Conservation (phyloP, 2,797 vertebrate genomes). For the Pampus argenteus region DNA sequence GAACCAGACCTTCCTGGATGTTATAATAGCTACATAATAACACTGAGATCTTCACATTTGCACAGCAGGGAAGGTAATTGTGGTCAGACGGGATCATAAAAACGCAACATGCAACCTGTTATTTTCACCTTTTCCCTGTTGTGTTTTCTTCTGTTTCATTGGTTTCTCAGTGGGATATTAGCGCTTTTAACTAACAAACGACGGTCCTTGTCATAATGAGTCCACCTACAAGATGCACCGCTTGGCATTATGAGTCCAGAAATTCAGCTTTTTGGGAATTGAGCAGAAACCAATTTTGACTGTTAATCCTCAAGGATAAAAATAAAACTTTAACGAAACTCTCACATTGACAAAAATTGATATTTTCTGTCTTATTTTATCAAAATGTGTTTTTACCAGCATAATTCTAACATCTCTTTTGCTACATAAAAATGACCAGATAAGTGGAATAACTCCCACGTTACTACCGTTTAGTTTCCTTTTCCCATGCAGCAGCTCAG, state of each 20-base stretch:
- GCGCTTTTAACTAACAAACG: too few species aligned
- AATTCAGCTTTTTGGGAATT: background rate
- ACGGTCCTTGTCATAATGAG: background rate
- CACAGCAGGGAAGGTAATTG: slow-evolving; percentile 9
- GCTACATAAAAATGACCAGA: background rate
- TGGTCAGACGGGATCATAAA: slow-evolving; percentile 25
- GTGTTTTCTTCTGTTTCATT: slow-evolving; percentile 19
- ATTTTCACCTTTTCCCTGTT: slow-evolving; percentile 6
- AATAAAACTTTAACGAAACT: background rate
- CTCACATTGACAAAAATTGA: too few species aligned
- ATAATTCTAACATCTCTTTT: background rate
- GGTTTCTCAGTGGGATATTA: background rate
- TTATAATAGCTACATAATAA: background rate
- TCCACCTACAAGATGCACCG: background rate
- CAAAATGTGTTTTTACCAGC: background rate
- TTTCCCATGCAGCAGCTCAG: slow-evolving; percentile 33
- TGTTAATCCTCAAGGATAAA: too few species aligned
- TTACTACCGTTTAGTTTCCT: background rate
- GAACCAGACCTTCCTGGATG: background rate
- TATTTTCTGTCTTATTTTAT: background rate
- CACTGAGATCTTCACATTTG: slow-evolving; percentile 16
- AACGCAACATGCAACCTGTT: background rate
- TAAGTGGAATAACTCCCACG: background rate
- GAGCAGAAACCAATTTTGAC: too few species aligned
- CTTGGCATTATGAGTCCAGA: background rate